A percentile compares a stretch with the other conserved stretches of the same genome.
phyloP scores from a whole-genome alignment of 2,797 vertebrate genomes.

The Malurus leucopterus region DNA sequence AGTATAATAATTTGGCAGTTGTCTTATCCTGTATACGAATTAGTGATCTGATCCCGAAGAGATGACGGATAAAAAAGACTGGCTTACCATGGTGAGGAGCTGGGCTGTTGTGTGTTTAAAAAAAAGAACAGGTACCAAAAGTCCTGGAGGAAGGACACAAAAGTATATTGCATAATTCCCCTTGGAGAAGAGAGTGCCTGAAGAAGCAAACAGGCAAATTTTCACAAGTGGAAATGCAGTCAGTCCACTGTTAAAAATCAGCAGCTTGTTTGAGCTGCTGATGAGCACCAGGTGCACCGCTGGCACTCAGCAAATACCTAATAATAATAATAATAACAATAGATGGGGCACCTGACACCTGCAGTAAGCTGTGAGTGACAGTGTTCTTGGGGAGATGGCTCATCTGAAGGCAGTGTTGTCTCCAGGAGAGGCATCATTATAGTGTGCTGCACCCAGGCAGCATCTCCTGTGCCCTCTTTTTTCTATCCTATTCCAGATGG shows the following conservation, averaged over 20 bases:
- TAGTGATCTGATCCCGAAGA: constrained; percentile 69
- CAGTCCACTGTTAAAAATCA: constrained; percentile 44
- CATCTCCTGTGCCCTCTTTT: background rate
- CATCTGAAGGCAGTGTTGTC: background rate
- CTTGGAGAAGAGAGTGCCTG: background rate
- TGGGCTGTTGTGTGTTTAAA: background rate
- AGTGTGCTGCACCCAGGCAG: background rate
- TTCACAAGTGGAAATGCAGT: constrained; percentile 16
- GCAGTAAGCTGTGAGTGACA: constrained; percentile 37
- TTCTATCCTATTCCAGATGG: background rate
- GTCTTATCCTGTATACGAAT: constrained; percentile 74
- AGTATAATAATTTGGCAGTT: constrained; percentile 78
- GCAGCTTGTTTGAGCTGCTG: constrained; percentile 43
- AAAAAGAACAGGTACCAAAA: background rate
- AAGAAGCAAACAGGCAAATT: constrained; percentile 44
- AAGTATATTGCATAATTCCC: background rate
- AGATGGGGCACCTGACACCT: constrained; percentile 28
- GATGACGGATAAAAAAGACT: constrained; percentile 47
- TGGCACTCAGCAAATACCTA: constrained; percentile 26
- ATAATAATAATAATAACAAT: constrained; percentile 52
- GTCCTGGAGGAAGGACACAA: background rate
- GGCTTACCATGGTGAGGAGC: background rate
- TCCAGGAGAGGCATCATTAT: constrained; percentile 31
- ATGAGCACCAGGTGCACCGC: constrained; percentile 33
- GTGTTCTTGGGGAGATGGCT: constrained; percentile 46